Evolutionary conservation across 2,888 invertebrate genomes (phyloP), one percentile per base, ranked within the genome.

Genomic region (Enchytraeus crypticus): DNA sequence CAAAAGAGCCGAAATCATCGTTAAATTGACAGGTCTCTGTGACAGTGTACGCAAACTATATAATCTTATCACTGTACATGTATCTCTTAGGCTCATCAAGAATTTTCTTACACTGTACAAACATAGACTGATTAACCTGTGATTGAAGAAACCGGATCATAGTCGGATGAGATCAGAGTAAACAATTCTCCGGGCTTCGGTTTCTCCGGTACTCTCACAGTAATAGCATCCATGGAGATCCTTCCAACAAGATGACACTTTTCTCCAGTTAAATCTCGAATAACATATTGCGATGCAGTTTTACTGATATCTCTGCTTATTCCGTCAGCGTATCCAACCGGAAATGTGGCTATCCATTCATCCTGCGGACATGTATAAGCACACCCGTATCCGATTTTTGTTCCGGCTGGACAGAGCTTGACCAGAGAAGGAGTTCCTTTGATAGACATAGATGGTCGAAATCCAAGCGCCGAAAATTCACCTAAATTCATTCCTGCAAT

Each of bases 221-320:
- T 64, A 11, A 65, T 62, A 30, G 65, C 65, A 51, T 65, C 65
- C 64, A 65, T 65, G 14, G 64, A 61, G 8, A 65, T 60, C 8
- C 60, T 29, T 8, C 65, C 65, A 27, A 64, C 53, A 21, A 65
- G 26, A 26, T 63, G 57, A 38, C 65, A 65, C 26, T 55, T 53
- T 57, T 64, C 62, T 11, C 64, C 65, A 32, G 61, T 61, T 51
- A 29, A 53, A 32, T 61, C 58, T 26, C 58, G 43, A 43, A 61
- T 43, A 26, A 61, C 38, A 34, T n/a, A 58, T 23, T 29, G 51
- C 32, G 53, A 34, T 27, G 60, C 63, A 29, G 54, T 56, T 1
- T 64, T 59, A 34, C 65, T 55, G 1, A 65, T 61, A 26, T 53
- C 53, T 18, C 65, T 49, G 55, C 58, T 64, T 30, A 60, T 61